Evolutionary conservation across 2,888 invertebrate genomes (phyloP).

Genomic region (Bombyx huttoni): DNA sequence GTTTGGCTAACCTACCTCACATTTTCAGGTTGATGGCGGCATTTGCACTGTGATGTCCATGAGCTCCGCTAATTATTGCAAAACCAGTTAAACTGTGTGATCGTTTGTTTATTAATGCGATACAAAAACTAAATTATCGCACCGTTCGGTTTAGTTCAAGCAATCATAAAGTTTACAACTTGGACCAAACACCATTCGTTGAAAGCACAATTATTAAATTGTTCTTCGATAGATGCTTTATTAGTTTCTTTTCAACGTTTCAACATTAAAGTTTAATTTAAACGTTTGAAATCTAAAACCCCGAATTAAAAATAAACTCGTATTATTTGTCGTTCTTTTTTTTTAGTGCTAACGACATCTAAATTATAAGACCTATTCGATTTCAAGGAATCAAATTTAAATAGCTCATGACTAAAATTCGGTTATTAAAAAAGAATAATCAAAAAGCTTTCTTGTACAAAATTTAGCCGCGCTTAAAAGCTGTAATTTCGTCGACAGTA

Average conservation of each 20-base stretch:
- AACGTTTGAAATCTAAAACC: not conserved
- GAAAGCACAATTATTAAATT: not conserved
- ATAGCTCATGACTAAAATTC: not conserved
- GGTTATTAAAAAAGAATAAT: not conserved
- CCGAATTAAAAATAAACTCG: not conserved
- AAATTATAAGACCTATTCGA: too few species aligned
- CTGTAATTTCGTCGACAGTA: not conserved
- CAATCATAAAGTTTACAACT: not conserved
- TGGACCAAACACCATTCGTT: not conserved
- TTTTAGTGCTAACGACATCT: too few species aligned
- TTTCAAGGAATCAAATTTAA: too few species aligned
- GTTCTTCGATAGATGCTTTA: not conserved
- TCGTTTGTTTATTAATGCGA: too few species aligned
- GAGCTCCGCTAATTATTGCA: too few species aligned
- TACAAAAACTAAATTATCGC: too few species aligned
- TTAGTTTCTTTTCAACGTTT: not conserved
- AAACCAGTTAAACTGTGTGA: too few species aligned
- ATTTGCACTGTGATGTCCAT: too few species aligned
- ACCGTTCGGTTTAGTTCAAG: too few species aligned
- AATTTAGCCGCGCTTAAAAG: not conserved
- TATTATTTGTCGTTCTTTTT: too few species aligned
- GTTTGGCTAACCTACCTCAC: too few species aligned
- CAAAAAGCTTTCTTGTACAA: not conserved
- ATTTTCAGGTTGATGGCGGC: too few species aligned
- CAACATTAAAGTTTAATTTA: not conserved